Evolutionary conservation across 92 coral and sea anemone genomes (phyloP).

Genomic region (Porites lobata): DNA sequence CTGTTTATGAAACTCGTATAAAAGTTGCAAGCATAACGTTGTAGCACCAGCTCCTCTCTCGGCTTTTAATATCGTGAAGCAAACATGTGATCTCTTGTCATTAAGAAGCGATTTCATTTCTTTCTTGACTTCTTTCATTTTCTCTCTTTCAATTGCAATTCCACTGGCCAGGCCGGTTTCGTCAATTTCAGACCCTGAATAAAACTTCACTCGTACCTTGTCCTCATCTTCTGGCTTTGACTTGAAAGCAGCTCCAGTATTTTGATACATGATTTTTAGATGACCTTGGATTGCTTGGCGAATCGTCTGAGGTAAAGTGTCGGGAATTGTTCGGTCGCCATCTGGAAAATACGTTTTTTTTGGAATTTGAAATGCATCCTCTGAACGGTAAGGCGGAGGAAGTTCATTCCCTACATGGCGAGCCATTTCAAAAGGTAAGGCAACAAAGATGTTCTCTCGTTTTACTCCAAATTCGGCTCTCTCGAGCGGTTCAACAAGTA

Average conservation of each 20-base stretch:
- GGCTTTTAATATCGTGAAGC: constrained; percentile 75
- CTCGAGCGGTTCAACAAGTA: constrained; percentile 55
- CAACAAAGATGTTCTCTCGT: constrained; percentile 70
- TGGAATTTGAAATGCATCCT: constrained; percentile 80
- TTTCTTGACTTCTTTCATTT: constrained; percentile 66
- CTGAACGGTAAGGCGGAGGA: constrained; percentile 81
- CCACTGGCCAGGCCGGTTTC: constrained; percentile 58
- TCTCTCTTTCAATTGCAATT: constrained; percentile 72
- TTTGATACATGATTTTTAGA: constrained; percentile 70
- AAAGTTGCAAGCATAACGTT: constrained; percentile 79
- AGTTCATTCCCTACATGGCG: constrained; percentile 56
- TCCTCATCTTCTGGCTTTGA: constrained; percentile 48
- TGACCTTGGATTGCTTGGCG: constrained; percentile 78
- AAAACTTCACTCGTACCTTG: constrained; percentile 54
- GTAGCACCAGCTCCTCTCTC: constrained; percentile 90
- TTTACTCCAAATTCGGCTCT: constrained; percentile 58
- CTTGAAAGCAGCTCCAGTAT: constrained; percentile 17
- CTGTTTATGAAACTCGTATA: constrained; percentile 65
- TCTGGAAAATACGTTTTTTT: constrained; percentile 34
- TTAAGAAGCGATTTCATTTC: constrained; percentile 50
- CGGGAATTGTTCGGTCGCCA: constrained; percentile 61
- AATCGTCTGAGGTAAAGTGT: constrained; percentile 72
- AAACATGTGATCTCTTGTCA: constrained; percentile 72
- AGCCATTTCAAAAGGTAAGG: constrained; percentile 73
- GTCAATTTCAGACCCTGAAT: constrained; percentile 76